Conservation (phyloP, 2,888 invertebrate genomes). For the Leptopilina syphax region DNA sequence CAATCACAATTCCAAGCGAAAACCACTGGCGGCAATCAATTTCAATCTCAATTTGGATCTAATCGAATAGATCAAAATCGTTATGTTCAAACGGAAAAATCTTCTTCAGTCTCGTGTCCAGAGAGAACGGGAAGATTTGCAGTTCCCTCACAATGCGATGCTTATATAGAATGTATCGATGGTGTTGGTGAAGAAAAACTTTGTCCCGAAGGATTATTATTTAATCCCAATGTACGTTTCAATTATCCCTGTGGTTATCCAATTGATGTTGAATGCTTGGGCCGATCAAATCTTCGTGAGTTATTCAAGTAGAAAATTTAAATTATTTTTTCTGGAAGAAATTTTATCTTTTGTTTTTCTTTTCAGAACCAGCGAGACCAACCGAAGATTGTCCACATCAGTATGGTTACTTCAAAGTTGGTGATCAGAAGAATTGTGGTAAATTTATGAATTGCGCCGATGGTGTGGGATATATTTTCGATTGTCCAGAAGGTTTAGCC, state of each 20-base stretch:
- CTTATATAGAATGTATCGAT: conserved; percentile 85
- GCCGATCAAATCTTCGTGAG: conserved; percentile 80
- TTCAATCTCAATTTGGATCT: conserved; percentile 23
- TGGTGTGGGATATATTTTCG: conserved; percentile 85
- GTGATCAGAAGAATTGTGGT: conserved; percentile 84
- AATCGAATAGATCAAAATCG: conserved; percentile 37
- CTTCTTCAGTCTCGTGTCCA: conserved; percentile 77
- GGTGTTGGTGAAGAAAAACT: conserved; percentile 86
- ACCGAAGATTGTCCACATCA: conserved; percentile 90
- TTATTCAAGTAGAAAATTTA: conserved; percentile 20
- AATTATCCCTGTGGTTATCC: conserved; percentile 91
- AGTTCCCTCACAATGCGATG: conserved; percentile 85
- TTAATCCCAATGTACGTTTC: conserved; percentile 83
- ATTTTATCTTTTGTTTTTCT: background rate
- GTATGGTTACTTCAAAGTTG: conserved; percentile 88
- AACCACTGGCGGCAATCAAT: conserved; percentile 6
- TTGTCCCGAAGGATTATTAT: conserved; percentile 85
- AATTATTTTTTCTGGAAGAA: background rate
- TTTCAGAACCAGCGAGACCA: conserved; percentile 83
- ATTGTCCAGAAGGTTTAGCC: conserved; percentile 91
- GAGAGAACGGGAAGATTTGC: conserved; percentile 85
- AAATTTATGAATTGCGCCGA: conserved; percentile 89
- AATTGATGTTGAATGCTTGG: conserved; percentile 87
- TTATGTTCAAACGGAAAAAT: conserved; percentile 5
- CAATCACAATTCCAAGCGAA: conserved; percentile 41